Base-by-base conservation (phyloP, 2,113 vertebrate species). In the Sphaerodactylus townsendi region DNA sequence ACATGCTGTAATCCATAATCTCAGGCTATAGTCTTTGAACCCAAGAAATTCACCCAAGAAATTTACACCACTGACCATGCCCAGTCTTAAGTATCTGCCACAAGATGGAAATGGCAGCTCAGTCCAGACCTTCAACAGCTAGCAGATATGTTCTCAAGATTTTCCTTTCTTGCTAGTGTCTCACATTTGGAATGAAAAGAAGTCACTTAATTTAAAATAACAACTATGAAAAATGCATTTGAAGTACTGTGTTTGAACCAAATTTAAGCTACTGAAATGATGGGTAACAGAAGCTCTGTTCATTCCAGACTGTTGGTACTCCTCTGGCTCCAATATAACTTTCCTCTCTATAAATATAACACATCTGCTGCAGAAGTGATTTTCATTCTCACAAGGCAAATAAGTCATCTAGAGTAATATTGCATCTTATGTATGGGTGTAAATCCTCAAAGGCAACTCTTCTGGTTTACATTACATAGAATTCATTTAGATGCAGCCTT, bases 281-380 rank as follows among this genome's bases (percentile, higher is more conserved):
- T 0, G 2, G 15, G 28, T 81, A 71, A 15, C 11, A 81, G 41
- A 70, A 81, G 9, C 44, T 90, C 83, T 28, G 83, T 89, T 85
- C 59, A 68, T 9, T 33, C 70, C 83, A 75, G 37, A 64, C 65
- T 87, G 84, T 70, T 19, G 56, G 78, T 3, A 44, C 19, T 53
- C 21, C 35, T 73, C 10, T 89, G 84, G 30, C 79, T 87, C 75
- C 46, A 76, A 72, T 46, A 84, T 28, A 10, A 23, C 5, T 88
- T 86, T 56, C 53, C 23, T 84, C 86, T 91, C 28, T 44, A 88
- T 88, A 86, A 87, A 85, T 10, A 19, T 25, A 81, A 35, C 59
- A 53, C 73, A 71, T 84, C 75, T 84, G 74, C 73, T 90, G 78
- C 28, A 50, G 4, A 84, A 2, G 56, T 3, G 33, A 30, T 56